phyloP scores from a whole-genome alignment of 2,797 vertebrate genomes.

The Pangasius djambal region DNA sequence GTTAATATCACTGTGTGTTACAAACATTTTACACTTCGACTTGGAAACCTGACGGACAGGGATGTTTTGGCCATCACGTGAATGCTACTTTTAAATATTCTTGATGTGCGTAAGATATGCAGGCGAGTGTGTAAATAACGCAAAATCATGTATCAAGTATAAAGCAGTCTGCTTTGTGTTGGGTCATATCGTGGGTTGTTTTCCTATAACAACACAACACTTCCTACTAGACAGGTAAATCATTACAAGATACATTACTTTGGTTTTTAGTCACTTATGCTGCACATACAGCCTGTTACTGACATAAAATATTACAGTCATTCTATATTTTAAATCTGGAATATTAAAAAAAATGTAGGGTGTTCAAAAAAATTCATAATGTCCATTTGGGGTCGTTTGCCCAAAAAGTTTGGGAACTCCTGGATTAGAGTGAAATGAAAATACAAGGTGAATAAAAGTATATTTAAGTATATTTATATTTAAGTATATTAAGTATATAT shows the following conservation, averaged over 20 bases:
- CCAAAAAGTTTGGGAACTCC: background rate
- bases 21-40: background rate
- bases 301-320: background rate
- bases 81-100: background rate
- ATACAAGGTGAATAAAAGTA: background rate
- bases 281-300: background rate
- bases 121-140: background rate
- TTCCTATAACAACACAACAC: background rate
- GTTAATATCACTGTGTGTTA: background rate
- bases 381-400: background rate
- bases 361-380: background rate
- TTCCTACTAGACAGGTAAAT: background rate
- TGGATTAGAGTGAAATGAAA: background rate
- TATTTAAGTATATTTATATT: too few relatives aligned
- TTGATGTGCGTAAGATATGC: background rate
- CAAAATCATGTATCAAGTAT: background rate
- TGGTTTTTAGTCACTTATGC: background rate
- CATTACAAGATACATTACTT: background rate
- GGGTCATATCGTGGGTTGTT: background rate
- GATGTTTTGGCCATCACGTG: too few relatives aligned
- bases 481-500: too few relatives aligned
- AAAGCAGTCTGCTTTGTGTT: background rate
- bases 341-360: background rate
- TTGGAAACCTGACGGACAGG: too few relatives aligned
- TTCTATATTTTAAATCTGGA: background rate